Percentiles rank a stretch among this genome's conserved stretches.
Evolutionary conservation across 2,797 vertebrate genomes (phyloP).

Genomic region (Esox lucius): DNA sequence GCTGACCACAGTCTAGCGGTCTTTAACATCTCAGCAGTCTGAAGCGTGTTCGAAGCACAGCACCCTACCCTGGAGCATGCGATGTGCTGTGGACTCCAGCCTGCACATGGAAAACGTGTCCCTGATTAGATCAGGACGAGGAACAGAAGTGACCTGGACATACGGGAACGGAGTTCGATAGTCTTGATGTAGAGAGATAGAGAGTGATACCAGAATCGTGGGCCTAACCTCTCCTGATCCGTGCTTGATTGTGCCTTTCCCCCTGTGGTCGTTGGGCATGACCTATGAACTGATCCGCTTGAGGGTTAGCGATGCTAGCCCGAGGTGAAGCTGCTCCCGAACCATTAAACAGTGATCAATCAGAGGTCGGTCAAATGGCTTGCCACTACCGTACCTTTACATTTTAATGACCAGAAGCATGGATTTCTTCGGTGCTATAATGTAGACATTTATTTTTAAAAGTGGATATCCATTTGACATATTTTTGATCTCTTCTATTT

Average conservation of each 20-base stretch:
- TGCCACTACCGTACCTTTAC: slow-evolving; percentile 17
- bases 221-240: slow-evolving; percentile 23
- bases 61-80: neutral
- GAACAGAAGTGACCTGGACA: slow-evolving; percentile 16
- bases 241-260: slow-evolving; percentile 32
- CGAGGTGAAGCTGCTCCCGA: slow-evolving; percentile 33
- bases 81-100: neutral
- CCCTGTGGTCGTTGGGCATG: slow-evolving; percentile 11
- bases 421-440: slow-evolving; percentile 6
- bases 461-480: too few species aligned
- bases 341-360: slow-evolving; percentile 4
- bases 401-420: slow-evolving; percentile 7
- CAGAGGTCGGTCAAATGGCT: slow-evolving; percentile 33
- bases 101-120: slow-evolving; percentile 17
- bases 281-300: slow-evolving; percentile 31
- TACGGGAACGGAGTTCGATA: slow-evolving; percentile 29
- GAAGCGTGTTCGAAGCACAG: neutral
- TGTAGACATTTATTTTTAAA: too few species aligned
- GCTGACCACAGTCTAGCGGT: neutral
- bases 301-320: slow-evolving; percentile 24
- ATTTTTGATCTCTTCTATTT: too few species aligned
- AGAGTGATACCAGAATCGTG: slow-evolving; percentile 38
- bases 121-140: slow-evolving; percentile 34
- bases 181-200: slow-evolving; percentile 6
- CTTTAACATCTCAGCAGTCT: neutral